phyloP scores from a whole-genome alignment of 64 coral and sea anemone genomes.

The Porites australiensis region DNA sequence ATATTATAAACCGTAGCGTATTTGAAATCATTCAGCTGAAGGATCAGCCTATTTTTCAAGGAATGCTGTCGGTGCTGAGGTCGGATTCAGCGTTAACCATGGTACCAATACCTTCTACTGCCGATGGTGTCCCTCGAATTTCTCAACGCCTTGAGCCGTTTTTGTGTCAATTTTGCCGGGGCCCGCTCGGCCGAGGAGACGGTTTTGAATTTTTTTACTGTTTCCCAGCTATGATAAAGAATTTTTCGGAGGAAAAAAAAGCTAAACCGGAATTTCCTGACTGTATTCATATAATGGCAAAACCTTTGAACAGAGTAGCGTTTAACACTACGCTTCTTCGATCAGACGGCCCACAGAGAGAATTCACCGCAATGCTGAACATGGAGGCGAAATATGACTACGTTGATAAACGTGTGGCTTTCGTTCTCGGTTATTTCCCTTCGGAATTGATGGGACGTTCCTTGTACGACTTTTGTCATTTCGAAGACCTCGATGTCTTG shows the following conservation, averaged over 20 bases:
- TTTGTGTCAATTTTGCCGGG: conserved; percentile 1
- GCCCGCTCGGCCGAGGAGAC: not conserved
- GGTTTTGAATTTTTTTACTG: conserved; percentile 10
- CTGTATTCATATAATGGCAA: not conserved
- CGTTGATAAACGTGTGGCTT: conserved; percentile 20
- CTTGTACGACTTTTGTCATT: conserved; percentile 6
- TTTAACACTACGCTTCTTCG: not conserved
- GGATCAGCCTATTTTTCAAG: not conserved
- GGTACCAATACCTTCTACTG: too few relatives aligned
- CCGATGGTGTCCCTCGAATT: not conserved
- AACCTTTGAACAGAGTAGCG: not conserved
- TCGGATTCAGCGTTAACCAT: too few relatives aligned
- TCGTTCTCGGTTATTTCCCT: conserved; percentile 17
- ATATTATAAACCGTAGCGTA: not conserved
- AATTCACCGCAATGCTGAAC: conserved; percentile 9
- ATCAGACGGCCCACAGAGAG: not conserved
- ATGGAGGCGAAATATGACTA: conserved; percentile 25
- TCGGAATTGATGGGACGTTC: conserved; percentile 29
- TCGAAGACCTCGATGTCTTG: conserved; percentile 27
- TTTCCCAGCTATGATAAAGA: not conserved
- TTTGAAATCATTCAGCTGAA: not conserved
- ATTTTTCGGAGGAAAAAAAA: not conserved
- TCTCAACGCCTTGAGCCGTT: not conserved
- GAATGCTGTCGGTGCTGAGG: not conserved
- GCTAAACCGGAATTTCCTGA: not conserved